Conservation (phyloP, 2,797 vertebrate genomes). For the Gallinago stenura region DNA sequence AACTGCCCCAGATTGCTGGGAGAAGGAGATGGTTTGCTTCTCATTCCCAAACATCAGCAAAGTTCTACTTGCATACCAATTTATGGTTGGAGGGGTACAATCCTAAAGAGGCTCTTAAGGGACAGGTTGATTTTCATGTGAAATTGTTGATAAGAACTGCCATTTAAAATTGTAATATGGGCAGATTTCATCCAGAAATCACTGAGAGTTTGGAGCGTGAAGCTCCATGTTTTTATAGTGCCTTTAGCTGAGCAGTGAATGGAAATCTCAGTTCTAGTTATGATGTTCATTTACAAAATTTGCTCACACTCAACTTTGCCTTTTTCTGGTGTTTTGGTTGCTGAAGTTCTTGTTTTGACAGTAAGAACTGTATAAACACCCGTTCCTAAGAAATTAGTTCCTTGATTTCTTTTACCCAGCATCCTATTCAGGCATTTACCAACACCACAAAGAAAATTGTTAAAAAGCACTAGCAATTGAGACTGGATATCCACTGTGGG, state of each 20-base stretch:
- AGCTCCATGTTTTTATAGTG: not conserved
- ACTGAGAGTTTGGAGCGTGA: not conserved
- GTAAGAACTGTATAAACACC: not conserved
- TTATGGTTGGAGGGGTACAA: not conserved
- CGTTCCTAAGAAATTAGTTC: not conserved
- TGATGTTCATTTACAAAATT: not conserved
- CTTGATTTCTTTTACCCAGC: not conserved
- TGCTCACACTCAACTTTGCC: not conserved
- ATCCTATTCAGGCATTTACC: not conserved
- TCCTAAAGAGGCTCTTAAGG: not conserved
- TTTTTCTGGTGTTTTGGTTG: not conserved
- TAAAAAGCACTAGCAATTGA: not conserved
- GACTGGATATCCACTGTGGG: not conserved
- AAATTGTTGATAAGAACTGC: not conserved
- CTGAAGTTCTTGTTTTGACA: not conserved
- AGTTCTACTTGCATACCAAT: not conserved
- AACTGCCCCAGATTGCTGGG: not conserved
- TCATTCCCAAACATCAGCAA: not conserved
- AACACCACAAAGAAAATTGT: not conserved
- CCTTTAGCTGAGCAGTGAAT: not conserved
- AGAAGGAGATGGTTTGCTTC: not conserved
- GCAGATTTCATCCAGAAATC: not conserved
- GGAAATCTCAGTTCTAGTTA: not conserved
- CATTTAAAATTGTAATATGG: not conserved
- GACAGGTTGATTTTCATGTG: not conserved